Evolutionary conservation across 2,888 invertebrate species (phyloP).

Genomic region (Amphipyra tragopoginis): DNA sequence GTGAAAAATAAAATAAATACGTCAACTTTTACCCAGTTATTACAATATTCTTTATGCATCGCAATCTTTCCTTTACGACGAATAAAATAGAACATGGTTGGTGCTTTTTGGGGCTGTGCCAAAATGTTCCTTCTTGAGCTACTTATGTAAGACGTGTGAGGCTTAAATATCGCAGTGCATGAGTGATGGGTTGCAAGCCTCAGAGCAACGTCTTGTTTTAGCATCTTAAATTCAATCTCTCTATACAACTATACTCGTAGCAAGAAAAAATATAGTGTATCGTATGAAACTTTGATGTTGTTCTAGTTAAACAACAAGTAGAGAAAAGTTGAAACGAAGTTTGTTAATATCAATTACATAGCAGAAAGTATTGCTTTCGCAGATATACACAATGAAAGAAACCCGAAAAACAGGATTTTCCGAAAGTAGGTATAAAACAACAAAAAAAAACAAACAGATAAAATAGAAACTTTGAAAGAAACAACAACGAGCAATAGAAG

Average conservation of each 20-base stretch:
- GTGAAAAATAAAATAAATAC: conserved; percentile 1
- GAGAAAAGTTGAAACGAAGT: no score
- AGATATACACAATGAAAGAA: background rate
- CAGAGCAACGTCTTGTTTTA: conserved; percentile 8
- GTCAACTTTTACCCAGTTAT: conserved; percentile 16
- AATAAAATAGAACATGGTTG: conserved; percentile 27
- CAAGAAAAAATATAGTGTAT: background rate
- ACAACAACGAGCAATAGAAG: conserved; percentile 14
- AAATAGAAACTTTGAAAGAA: conserved; percentile 3
- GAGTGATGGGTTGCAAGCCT: conserved; percentile 44
- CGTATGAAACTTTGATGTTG: no score
- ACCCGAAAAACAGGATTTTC: background rate
- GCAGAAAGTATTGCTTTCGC: background rate
- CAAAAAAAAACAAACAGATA: background rate
- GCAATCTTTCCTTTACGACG: conserved; percentile 26
- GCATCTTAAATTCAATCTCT: conserved; percentile 7
- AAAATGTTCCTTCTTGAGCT: conserved; percentile 38
- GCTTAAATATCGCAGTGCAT: conserved; percentile 38
- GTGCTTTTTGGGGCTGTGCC: conserved; percentile 47
- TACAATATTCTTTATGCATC: conserved; percentile 14
- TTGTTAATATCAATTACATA: background rate
- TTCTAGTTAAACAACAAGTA: no score
- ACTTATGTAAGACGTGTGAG: conserved; percentile 35
- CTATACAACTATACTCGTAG: no score
- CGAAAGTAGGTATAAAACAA: background rate